Percentiles rank a stretch among this genome's conserved stretches.
Evolutionary conservation across 2,113 vertebrate genomes (phyloP).

Genomic region (Lepus europaeus): DNA sequence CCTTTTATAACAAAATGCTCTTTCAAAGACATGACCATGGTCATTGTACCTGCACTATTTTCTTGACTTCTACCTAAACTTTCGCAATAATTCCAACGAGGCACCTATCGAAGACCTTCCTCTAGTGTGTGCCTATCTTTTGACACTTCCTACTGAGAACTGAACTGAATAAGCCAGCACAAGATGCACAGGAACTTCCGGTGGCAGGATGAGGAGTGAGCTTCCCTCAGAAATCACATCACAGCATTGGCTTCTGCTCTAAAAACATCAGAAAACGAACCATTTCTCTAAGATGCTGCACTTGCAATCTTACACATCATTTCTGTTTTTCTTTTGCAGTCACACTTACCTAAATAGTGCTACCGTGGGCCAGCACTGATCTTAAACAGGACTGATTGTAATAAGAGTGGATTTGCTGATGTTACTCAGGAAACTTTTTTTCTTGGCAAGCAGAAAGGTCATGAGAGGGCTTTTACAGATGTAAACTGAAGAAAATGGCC

Average conservation of each 20-base stretch:
- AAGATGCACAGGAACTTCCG: neutral
- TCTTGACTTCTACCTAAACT: neutral
- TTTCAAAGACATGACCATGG: neutral
- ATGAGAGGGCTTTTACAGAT: neutral
- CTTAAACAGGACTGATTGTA: neutral
- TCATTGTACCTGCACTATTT: neutral
- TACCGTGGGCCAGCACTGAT: neutral
- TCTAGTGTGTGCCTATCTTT: neutral
- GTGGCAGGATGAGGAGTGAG: neutral
- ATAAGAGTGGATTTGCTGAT: slow-evolving; percentile 11
- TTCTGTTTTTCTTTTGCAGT: slow-evolving; percentile 46
- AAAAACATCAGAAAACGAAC: slow-evolving; percentile 51
- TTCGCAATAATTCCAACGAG: neutral
- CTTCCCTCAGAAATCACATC: neutral
- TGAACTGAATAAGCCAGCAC: neutral
- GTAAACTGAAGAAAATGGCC: slow-evolving; percentile 59
- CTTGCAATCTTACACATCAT: neutral
- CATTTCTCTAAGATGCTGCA: slow-evolving; percentile 4
- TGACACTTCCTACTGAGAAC: neutral
- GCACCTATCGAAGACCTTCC: neutral
- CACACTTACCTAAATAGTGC: neutral
- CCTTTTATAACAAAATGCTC: neutral
- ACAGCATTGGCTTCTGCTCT: neutral
- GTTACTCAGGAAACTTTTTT: slow-evolving; percentile 37
- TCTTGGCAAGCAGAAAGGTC: slow-evolving; percentile 45